phyloP scores from a whole-genome alignment of 1,140 invertebrate genomes.

The Leptinotarsa texana region DNA sequence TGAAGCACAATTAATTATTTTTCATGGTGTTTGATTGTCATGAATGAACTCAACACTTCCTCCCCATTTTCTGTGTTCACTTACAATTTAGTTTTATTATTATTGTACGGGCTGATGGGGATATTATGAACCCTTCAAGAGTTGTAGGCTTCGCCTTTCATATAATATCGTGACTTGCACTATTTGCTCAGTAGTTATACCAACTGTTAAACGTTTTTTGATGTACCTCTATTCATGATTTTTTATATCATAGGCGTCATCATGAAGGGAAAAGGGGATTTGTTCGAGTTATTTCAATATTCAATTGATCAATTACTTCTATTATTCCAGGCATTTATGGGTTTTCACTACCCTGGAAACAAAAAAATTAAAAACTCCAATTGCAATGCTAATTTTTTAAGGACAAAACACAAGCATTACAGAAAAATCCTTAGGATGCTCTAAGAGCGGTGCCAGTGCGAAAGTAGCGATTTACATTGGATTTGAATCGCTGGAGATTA shows the following conservation, averaged over 20 bases:
- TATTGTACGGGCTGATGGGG: slow-evolving; percentile 38
- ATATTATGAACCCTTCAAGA: slow-evolving; percentile 47
- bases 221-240: slow-evolving; percentile 13
- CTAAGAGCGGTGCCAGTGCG: too few relatives aligned
- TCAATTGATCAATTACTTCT: too few relatives aligned
- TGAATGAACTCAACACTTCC: slow-evolving; percentile 47
- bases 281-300: too few relatives aligned
- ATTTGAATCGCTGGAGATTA: too few relatives aligned
- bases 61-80: slow-evolving; percentile 42
- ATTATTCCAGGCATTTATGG: too few relatives aligned
- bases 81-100: slow-evolving; percentile 29
- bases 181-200: slow-evolving; percentile 24
- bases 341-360: too few relatives aligned
- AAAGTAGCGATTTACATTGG: too few relatives aligned
- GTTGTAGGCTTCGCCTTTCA: slow-evolving; percentile 39
- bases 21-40: slow-evolving; percentile 50
- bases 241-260: background rate
- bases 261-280: too few relatives aligned
- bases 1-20: slow-evolving; percentile 53
- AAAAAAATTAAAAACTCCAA: too few relatives aligned
- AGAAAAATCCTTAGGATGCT: too few relatives aligned
- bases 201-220: slow-evolving; percentile 35
- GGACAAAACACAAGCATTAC: too few relatives aligned
- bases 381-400: too few relatives aligned
- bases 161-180: slow-evolving; percentile 36